Evolutionary conservation across 2,888 invertebrate genomes (phyloP).

Genomic region (Luperina testacea): DNA sequence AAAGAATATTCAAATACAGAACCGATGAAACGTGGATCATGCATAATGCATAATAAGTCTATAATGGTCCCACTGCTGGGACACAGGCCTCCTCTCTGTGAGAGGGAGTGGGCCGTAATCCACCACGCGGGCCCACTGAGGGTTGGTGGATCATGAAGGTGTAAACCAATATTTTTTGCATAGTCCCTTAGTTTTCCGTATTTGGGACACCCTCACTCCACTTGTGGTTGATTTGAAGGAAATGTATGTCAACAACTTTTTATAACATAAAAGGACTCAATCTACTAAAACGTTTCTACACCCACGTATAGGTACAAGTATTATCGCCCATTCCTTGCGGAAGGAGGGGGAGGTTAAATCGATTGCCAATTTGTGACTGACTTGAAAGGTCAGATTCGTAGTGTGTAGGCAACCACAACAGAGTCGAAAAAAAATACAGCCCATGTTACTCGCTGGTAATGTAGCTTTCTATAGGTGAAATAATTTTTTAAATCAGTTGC

Average conservation of each 20-base stretch:
- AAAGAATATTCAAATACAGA: neutral
- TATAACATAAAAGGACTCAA: neutral
- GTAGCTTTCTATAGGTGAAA: no score
- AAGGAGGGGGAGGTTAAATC: conserved; percentile 15
- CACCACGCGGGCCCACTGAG: no score
- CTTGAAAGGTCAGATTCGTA: conserved; percentile 24
- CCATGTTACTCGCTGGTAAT: no score
- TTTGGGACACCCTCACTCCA: neutral
- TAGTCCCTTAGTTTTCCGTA: neutral
- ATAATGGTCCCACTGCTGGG: no score
- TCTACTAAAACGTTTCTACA: conserved; percentile 16
- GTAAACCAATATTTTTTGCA: neutral
- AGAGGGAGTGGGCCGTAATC: no score
- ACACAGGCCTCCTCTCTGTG: no score
- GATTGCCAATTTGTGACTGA: conserved; percentile 26
- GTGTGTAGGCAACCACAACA: neutral
- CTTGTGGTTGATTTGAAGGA: neutral
- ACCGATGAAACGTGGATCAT: neutral
- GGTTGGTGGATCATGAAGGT: neutral
- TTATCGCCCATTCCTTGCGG: neutral
- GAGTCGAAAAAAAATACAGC: no score
- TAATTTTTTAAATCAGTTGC: no score
- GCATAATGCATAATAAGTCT: no score
- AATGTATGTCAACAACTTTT: neutral
- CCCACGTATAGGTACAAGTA: neutral